Conservation (phyloP, 2,113 vertebrate species). For the Mus pahari region DNA sequence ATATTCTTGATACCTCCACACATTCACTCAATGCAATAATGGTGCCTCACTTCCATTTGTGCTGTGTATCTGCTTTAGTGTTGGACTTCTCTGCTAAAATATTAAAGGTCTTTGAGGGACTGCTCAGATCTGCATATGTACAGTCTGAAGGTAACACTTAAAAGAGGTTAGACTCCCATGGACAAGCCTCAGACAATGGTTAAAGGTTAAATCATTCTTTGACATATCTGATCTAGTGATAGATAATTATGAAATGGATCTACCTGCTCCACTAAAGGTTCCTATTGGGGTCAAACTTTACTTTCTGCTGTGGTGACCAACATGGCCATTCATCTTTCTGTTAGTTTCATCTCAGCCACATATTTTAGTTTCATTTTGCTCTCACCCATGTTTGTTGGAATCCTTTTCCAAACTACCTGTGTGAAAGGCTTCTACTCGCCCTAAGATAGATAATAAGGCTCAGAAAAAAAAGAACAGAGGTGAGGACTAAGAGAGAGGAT, state of each 20-base stretch:
- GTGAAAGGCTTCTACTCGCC: neutral
- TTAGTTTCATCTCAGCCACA: neutral
- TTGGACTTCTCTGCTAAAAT: neutral
- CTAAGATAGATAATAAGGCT: neutral
- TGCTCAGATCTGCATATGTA: neutral
- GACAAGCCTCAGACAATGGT: neutral
- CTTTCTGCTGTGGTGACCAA: neutral
- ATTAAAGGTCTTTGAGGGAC: neutral
- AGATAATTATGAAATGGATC: neutral
- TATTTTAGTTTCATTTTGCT: neutral
- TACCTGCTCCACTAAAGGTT: neutral
- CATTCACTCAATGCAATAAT: neutral
- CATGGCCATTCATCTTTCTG: neutral
- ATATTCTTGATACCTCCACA: no score
- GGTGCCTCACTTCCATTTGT: neutral
- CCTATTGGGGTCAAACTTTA: neutral
- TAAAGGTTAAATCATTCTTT: neutral
- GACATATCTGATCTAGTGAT: neutral
- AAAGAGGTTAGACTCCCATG: neutral
- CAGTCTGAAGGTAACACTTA: neutral
- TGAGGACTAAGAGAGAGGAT: neutral
- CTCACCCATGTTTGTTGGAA: neutral
- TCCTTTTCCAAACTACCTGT: neutral
- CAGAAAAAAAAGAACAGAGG: neutral
- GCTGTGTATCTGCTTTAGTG: neutral